phyloP scores from a whole-genome alignment of 2,797 vertebrate genomes.

The Gadopsis bispinosus region DNA sequence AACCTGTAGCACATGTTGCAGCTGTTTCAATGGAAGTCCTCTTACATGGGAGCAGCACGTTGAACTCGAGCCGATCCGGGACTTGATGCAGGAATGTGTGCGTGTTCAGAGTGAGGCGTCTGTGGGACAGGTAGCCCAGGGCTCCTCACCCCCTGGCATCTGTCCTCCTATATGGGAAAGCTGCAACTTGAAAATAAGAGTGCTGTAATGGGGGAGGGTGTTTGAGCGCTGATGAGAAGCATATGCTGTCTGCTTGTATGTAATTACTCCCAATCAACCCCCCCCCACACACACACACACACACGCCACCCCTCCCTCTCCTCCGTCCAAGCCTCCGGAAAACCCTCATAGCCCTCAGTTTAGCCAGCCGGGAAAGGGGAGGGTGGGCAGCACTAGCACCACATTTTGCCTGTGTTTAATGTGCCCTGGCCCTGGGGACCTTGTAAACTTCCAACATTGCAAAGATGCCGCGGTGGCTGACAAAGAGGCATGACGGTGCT shows the following conservation, averaged over 20 bases:
- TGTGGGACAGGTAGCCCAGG: slow-evolving; percentile 63
- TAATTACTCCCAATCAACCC: slow-evolving; percentile 84
- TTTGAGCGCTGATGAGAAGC: slow-evolving; percentile 86
- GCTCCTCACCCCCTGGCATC: slow-evolving; percentile 29
- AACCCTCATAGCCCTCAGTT: slow-evolving; percentile 70
- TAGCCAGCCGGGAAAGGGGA: slow-evolving; percentile 48
- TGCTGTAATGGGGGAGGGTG: slow-evolving; percentile 78
- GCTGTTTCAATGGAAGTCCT: not conserved
- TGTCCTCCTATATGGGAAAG: slow-evolving; percentile 57
- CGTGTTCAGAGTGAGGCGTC: not conserved
- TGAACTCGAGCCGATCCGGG: slow-evolving; percentile 18
- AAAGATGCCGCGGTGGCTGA: slow-evolving; percentile 67
- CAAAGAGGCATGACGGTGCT: slow-evolving; percentile 71
- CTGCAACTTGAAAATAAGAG: slow-evolving; percentile 80
- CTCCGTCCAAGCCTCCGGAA: slow-evolving; percentile 71
- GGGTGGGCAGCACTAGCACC: slow-evolving; percentile 62
- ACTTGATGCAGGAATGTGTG: slow-evolving; percentile 19
- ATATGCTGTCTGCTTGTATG: slow-evolving; percentile 87
- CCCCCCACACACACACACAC: slow-evolving; percentile 28
- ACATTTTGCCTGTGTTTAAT: slow-evolving; percentile 78
- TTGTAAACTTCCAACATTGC: slow-evolving; percentile 78
- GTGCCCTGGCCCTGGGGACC: slow-evolving; percentile 73
- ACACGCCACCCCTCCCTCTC: slow-evolving; percentile 49
- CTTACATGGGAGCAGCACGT: slow-evolving; percentile 5
- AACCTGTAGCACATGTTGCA: slow-evolving; percentile 21